Evolutionary conservation across 2,888 invertebrate genomes (phyloP).

Genomic region (Caenorhabditis panamensis): DNA sequence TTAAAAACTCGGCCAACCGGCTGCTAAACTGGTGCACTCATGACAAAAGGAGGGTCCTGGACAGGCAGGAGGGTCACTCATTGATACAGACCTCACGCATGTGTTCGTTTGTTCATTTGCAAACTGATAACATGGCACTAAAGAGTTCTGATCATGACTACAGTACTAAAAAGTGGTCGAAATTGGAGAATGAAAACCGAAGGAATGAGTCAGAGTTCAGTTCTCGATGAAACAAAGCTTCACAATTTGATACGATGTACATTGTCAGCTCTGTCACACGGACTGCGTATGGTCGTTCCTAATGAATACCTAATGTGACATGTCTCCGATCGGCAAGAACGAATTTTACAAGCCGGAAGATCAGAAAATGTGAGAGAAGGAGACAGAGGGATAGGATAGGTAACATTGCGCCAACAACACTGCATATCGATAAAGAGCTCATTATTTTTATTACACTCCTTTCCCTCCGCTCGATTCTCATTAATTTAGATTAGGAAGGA

Average conservation of each 20-base stretch:
- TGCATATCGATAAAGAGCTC: conserved; percentile 46
- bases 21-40: background rate
- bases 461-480: conserved; percentile 36
- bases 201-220: conserved; percentile 36
- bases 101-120: too few species aligned
- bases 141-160: background rate
- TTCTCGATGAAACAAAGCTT: conserved; percentile 19
- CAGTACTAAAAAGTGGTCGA: background rate
- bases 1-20: conserved; percentile 40
- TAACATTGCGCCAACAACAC: conserved; percentile 19
- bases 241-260: conserved; percentile 25
- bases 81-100: background rate
- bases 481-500: conserved; percentile 51
- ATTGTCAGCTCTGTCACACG: conserved; percentile 45
- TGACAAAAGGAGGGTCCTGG: too few species aligned
- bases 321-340: conserved; percentile 19
- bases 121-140: background rate
- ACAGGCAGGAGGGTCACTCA: conserved; percentile 5
- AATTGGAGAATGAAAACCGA: background rate
- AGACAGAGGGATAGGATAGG: conserved; percentile 3
- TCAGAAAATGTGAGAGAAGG: conserved; percentile 4
- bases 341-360: conserved; percentile 27
- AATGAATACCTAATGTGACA: conserved; percentile 63
- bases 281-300: conserved; percentile 43
- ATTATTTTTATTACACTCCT: conserved; percentile 56